phyloP scores from a whole-genome alignment of 1,140 invertebrate species.

The Mya arenaria region DNA sequence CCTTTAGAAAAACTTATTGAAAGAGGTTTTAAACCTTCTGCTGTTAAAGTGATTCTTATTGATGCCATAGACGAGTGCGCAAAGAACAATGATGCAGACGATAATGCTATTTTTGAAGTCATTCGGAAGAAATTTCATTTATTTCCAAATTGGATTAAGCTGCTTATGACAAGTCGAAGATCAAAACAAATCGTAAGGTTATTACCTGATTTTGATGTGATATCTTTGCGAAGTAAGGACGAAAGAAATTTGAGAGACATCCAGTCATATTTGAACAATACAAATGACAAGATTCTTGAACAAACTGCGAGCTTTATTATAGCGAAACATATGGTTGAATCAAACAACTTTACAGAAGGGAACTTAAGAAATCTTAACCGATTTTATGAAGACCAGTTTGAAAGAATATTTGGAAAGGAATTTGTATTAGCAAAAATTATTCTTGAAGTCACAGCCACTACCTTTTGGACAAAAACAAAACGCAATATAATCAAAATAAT shows the following conservation, averaged over 20 bases:
- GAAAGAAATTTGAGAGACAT: background rate
- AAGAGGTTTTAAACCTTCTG: too few species aligned
- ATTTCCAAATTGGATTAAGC: constrained; percentile 19
- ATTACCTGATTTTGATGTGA: background rate
- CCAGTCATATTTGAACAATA: background rate
- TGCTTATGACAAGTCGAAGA: background rate
- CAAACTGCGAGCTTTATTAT: background rate
- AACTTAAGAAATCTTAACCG: background rate
- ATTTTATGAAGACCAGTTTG: constrained; percentile 10
- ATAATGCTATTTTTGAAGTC: background rate
- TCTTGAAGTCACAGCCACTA: constrained; percentile 1
- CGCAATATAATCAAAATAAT: background rate
- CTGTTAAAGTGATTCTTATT: background rate
- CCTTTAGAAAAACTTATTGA: background rate
- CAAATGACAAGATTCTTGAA: background rate
- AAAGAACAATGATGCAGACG: background rate
- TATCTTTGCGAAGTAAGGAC: background rate
- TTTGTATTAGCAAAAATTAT: background rate
- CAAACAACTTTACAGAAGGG: background rate
- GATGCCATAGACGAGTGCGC: constrained; percentile 16
- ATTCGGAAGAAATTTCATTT: background rate
- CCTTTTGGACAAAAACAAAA: background rate
- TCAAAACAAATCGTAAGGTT: background rate
- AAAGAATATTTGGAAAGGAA: background rate
- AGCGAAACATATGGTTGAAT: background rate